Percentiles rank a stretch among this genome's conserved stretches.
Evolutionary conservation across 2,888 invertebrate species (phyloP).

Genomic region (Gastracanthus pulcherrimus): DNA sequence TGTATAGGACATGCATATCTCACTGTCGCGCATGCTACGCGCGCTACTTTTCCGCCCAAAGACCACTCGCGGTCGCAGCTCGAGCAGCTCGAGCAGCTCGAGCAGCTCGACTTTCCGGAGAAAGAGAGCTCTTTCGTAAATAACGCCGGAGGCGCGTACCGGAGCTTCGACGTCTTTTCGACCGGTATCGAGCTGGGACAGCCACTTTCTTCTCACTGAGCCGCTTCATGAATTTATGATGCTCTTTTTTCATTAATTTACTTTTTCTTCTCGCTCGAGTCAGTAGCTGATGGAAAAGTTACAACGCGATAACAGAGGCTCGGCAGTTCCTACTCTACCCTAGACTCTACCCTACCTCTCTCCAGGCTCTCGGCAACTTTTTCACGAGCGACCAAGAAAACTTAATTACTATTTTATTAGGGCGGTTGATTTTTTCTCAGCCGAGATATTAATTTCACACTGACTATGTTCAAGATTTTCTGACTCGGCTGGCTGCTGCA

Average conservation of each 20-base stretch:
- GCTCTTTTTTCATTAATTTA: conserved; percentile 32
- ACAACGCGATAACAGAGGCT: conserved; percentile 28
- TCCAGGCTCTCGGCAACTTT: not conserved
- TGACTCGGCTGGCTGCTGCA: not conserved
- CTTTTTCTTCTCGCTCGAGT: not conserved
- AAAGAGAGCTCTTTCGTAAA: not conserved
- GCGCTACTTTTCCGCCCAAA: not conserved
- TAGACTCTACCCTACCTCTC: too few relatives aligned
- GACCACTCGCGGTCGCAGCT: too few relatives aligned
- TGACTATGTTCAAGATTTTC: too few relatives aligned
- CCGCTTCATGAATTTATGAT: conserved; percentile 41
- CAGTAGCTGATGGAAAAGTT: conserved; percentile 32
- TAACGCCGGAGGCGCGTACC: conserved; percentile 14
- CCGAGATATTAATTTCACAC: conserved; percentile 3
- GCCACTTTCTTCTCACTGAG: too few relatives aligned
- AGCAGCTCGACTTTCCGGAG: not conserved
- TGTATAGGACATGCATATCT: not conserved
- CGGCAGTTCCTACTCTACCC: not conserved
- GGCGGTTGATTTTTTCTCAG: conserved; percentile 13
- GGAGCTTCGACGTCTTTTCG: too few relatives aligned
- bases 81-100: not conserved
- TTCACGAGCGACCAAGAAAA: conserved; percentile 34
- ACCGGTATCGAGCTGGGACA: not conserved
- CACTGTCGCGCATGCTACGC: not conserved
- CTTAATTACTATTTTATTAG: conserved; percentile 41